phyloP scores from a whole-genome alignment of 2,888 invertebrate species.

The Seira sanloemensis region DNA sequence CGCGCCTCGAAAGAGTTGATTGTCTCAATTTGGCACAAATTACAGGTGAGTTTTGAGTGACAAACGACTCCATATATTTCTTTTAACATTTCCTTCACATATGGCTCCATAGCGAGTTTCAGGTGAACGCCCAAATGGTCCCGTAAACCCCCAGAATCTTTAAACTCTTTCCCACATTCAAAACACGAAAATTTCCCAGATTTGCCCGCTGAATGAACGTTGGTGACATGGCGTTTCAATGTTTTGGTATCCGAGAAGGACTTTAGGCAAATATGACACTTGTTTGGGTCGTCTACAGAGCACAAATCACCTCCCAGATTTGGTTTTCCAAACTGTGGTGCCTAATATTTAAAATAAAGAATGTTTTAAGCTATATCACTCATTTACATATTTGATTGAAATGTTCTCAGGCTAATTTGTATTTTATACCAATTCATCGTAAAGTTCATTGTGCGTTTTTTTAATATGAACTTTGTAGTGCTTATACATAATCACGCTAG shows the following conservation, averaged over 20 bases:
- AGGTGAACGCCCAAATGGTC: constrained; percentile 29
- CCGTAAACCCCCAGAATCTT: not conserved
- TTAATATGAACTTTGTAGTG: not conserved
- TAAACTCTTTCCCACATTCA: not conserved
- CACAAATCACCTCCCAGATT: not conserved
- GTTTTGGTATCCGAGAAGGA: constrained; percentile 1
- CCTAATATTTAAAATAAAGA: not conserved
- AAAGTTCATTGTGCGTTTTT: constrained; percentile 18
- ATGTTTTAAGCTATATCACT: too few species aligned
- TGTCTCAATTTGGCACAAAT: constrained; percentile 10
- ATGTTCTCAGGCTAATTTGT: too few species aligned
- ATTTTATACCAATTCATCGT: not conserved
- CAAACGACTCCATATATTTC: constrained; percentile 28
- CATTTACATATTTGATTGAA: not conserved
- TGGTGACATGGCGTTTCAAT: not conserved
- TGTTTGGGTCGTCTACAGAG: not conserved
- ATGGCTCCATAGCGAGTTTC: constrained; percentile 25
- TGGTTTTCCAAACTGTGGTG: not conserved
- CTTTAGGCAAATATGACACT: constrained; percentile 31
- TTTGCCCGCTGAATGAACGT: not conserved
- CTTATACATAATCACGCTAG: not conserved
- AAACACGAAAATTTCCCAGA: not conserved
- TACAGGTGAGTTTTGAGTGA: constrained; percentile 25
- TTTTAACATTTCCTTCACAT: constrained; percentile 34
- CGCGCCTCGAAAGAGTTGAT: constrained; percentile 22